These are phyloP conservation scores for Hyposmocoma kahamanoa DNA, from an alignment of 1,140 invertebrate genomes.

Conservation along the genomic window DNA sequence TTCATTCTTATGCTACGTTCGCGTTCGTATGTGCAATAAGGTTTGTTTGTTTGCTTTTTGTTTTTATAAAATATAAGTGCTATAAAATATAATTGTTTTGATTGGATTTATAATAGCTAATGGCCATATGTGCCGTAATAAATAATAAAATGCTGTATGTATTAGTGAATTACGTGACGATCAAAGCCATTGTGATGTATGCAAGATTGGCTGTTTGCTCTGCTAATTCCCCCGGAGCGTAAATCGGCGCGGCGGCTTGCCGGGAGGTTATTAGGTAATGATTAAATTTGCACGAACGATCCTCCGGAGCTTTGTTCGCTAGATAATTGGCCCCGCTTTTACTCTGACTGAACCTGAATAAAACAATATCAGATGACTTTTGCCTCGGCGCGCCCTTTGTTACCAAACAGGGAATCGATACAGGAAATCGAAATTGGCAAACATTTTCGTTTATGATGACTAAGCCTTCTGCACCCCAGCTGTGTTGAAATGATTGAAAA, in stretches of 20 bases:
- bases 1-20: no score
- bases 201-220: conserved; percentile 22
- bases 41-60: no score
- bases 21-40: no score
- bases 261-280: conserved; percentile 30
- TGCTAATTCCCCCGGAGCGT: conserved; percentile 18
- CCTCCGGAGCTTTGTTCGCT: conserved; percentile 31
- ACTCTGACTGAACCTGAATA: conserved; percentile 33
- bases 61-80: no score
- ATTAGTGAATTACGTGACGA: conserved; percentile 12
- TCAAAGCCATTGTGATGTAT: neutral
- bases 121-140: neutral
- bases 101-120: no score
- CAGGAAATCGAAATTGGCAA: neutral
- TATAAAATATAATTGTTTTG: no score
- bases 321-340: conserved; percentile 32
- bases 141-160: neutral
- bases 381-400: conserved; percentile 1
- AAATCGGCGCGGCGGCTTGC: conserved; percentile 9
- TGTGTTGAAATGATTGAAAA: no score
- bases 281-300: conserved; percentile 63
- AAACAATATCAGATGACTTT: conserved; percentile 33
- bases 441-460: neutral
- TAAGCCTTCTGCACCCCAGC: no score
- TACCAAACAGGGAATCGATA: neutral